Evolutionary conservation across 2,113 vertebrate genomes (phyloP), one percentile per base, ranked within the genome.

Genomic region (Condylura cristata): DNA sequence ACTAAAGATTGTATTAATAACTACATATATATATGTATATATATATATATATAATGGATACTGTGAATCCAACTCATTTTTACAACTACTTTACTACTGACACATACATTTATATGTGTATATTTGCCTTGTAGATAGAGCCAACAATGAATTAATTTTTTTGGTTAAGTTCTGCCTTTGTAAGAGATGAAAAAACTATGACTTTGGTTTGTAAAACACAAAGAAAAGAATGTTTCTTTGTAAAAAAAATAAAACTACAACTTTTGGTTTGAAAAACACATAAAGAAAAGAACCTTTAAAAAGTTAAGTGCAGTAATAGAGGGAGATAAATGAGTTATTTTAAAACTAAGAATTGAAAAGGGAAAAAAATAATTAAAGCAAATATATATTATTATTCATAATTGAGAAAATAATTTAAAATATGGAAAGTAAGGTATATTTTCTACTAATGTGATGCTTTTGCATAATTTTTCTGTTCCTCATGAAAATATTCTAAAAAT

Each of bases 401-500:
- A 66, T 30, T 87, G 71, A 96, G 24, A n/a, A 96, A 79, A 96
- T 91, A 48, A 48, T 96, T 96, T 92, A 86, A 37, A 86, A 81
- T 95, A 34, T 95, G 30, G 58, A 81, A 97, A 58, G 85, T 79
- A n/a, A 97, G 44, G 65, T 70, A 44, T 34, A 75, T 90, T 93
- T 97, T 94, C 60, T 79, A 90, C 66, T 84, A 97, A 81, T 70
- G 94, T 79, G 68, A 90, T 95, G 91, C 63, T 93, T 93, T 92
- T 95, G 81, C 80, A 85, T 92, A 97, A 81, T 78, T 56, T 93
- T 96, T 97, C 94, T 96, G 72, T 96, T 97, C 26, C 58, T 91
- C 48, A 91, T 90, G 94, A 97, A 97, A 97, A 96, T 79, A 96
- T 97, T 97, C 94, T 39, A 96, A 91, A 91, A 96, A 90, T 94